phyloP scores from a whole-genome alignment of 2,888 invertebrate species.

The Sylvicola fuscatus region DNA sequence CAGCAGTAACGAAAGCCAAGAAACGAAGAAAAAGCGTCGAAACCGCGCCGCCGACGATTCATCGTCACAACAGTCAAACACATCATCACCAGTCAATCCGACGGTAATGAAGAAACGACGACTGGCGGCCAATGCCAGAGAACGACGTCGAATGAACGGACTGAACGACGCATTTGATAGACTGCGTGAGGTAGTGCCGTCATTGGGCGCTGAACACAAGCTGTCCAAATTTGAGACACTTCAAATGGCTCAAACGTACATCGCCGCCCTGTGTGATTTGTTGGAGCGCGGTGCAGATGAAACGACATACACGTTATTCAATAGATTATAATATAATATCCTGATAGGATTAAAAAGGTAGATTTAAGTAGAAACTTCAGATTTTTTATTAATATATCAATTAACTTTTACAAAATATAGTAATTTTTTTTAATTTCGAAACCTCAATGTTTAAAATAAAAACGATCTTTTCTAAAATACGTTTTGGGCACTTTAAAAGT shows the following conservation, averaged over 20 bases:
- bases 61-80: too few species aligned
- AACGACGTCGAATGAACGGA: conserved; percentile 54
- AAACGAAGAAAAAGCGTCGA: too few species aligned
- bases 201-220: conserved; percentile 45
- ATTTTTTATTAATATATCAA: neutral
- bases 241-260: conserved; percentile 63
- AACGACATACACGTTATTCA: conserved; percentile 4
- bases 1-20: too few species aligned
- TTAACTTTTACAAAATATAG: too few species aligned
- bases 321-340: conserved; percentile 3
- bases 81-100: conserved; percentile 27
- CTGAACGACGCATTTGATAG: conserved; percentile 54
- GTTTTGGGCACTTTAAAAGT: too few species aligned
- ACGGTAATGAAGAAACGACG: conserved; percentile 37
- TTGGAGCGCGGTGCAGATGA: conserved; percentile 25
- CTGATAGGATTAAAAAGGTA: too few species aligned
- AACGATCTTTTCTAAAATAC: too few species aligned
- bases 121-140: conserved; percentile 52
- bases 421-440: too few species aligned
- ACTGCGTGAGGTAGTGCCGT: conserved; percentile 48
- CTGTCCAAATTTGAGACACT: conserved; percentile 58
- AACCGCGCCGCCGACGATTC: too few species aligned
- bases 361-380: neutral
- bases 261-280: conserved; percentile 43
- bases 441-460: too few species aligned